Conservation (phyloP, 2,797 vertebrate genomes). For the Aselliscus stoliczkanus region DNA sequence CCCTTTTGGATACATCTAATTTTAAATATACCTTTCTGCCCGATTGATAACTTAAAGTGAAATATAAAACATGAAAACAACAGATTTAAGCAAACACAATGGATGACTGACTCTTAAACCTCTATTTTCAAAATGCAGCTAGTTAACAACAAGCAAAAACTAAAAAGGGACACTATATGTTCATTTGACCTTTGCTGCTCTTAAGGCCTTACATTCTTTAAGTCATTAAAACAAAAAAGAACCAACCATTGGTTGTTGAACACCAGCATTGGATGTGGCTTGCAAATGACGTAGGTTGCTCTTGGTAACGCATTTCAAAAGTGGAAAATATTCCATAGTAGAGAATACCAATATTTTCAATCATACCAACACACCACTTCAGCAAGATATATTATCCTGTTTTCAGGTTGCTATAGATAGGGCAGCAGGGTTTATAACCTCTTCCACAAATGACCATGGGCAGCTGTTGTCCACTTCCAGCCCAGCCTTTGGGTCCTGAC, state of each 20-base stretch:
- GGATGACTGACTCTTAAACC: neutral
- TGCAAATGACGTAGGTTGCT: neutral
- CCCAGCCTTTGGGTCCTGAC: neutral
- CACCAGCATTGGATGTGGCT: neutral
- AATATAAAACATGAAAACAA: neutral
- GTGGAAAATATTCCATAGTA: neutral
- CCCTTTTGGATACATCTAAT: neutral
- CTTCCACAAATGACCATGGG: neutral
- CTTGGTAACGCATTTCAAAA: neutral
- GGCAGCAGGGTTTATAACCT: neutral
- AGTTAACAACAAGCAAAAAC: neutral
- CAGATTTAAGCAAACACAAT: neutral
- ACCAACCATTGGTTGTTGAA: neutral
- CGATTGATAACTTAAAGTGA: neutral
- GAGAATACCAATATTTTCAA: neutral
- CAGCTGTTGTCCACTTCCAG: neutral
- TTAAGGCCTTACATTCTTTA: neutral
- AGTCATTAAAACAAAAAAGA: neutral
- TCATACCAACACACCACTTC: neutral
- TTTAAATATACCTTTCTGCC: neutral
- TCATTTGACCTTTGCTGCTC: neutral
- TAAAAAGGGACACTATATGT: neutral
- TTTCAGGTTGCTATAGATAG: neutral
- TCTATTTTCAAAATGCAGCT: constrained; percentile 9
- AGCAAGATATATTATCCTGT: neutral